These are phyloP conservation scores for Gambelia wislizenii DNA, from an alignment of 2,797 vertebrate species.

Conservation along the genomic window DNA sequence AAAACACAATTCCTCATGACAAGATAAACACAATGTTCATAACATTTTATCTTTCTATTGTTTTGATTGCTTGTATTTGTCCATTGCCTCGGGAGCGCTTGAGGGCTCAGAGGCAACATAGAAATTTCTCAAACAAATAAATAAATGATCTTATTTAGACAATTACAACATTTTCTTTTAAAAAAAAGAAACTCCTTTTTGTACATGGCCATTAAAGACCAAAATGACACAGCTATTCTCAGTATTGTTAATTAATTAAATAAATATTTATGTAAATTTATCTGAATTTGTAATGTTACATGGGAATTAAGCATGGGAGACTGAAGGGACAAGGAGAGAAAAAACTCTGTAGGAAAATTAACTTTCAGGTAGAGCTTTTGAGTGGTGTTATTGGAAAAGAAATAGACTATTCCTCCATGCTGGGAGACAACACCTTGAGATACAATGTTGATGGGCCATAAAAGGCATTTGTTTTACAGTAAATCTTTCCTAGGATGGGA, in stretches of 20 bases:
- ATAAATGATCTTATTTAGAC: background rate
- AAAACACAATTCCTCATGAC: background rate
- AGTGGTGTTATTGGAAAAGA: slow-evolving; percentile 14
- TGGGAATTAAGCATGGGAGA: background rate
- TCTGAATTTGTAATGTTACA: too few relatives aligned
- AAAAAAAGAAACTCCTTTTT: background rate
- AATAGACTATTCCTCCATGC: background rate
- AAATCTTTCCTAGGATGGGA: slow-evolving; percentile 11
- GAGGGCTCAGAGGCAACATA: too few relatives aligned
- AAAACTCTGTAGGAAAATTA: background rate
- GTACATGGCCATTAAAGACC: background rate
- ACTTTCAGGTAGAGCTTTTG: background rate
- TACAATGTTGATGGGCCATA: background rate
- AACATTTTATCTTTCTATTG: background rate
- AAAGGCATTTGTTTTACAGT: slow-evolving; percentile 15
- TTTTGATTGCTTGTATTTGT: too few relatives aligned
- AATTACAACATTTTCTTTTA: background rate
- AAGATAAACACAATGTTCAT: background rate
- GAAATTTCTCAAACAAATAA: too few relatives aligned
- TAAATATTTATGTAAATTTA: background rate
- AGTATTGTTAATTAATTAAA: background rate
- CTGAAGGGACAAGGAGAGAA: background rate
- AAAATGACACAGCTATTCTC: too few relatives aligned
- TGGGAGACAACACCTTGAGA: background rate
- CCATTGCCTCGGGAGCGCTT: too few relatives aligned